Percentiles rank a stretch among this genome's conserved stretches.
These are phyloP conservation scores for Osmerus mordax DNA, from an alignment of 2,113 vertebrate genomes.

Conservation along the genomic window DNA sequence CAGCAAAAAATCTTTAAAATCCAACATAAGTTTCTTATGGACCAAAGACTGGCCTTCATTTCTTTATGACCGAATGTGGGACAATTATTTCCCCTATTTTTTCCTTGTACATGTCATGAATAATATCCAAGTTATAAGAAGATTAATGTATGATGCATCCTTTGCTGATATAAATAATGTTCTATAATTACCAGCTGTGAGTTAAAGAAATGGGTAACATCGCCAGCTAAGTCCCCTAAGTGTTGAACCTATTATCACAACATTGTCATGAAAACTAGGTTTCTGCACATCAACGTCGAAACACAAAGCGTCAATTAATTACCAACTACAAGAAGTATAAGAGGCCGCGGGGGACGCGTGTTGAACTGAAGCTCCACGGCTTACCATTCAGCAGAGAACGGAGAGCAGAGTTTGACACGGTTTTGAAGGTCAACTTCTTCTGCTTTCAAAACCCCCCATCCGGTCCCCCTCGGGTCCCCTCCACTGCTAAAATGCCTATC, in stretches of 20 bases:
- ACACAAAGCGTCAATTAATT: slow-evolving; percentile 27
- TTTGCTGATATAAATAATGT: slow-evolving; percentile 7
- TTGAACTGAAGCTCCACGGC: slow-evolving; percentile 25
- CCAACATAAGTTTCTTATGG: too few relatives aligned
- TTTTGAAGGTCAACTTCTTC: slow-evolving; percentile 58
- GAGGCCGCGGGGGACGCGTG: slow-evolving; percentile 11
- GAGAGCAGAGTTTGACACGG: slow-evolving; percentile 43
- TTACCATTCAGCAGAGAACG: background rate
- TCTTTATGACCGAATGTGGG: too few relatives aligned
- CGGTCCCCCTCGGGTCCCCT: slow-evolving; percentile 17
- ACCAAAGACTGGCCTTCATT: too few relatives aligned
- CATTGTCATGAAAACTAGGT: slow-evolving; percentile 20
- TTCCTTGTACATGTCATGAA: background rate
- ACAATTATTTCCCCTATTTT: background rate
- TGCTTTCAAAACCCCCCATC: slow-evolving; percentile 43
- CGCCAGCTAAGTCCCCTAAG: slow-evolving; percentile 13
- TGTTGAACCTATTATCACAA: slow-evolving; percentile 4
- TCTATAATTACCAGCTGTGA: slow-evolving; percentile 12
- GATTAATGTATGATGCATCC: background rate
- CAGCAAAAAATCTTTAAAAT: too few relatives aligned
- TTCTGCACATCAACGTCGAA: background rate
- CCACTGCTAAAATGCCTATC: slow-evolving; percentile 42
- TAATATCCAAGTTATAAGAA: background rate
- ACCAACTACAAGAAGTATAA: slow-evolving; percentile 20
- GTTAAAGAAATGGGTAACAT: slow-evolving; percentile 24